Conservation (phyloP, 2,113 vertebrate genomes). For the Muscicapa adusta region DNA sequence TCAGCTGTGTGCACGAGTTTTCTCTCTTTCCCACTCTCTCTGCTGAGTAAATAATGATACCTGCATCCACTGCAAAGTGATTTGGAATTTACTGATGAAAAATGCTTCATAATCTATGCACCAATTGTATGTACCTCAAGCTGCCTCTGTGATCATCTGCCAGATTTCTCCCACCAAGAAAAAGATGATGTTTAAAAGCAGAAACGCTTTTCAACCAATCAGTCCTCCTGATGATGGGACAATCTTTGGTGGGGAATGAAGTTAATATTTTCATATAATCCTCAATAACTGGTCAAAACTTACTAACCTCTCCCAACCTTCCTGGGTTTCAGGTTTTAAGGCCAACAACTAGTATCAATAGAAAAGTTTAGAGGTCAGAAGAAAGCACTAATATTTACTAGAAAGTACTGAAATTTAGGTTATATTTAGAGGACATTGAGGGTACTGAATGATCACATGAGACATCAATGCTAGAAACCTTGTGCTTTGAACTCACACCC, state of each 20-base stretch:
- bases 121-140: background rate
- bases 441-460: background rate
- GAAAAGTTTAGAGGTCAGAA: background rate
- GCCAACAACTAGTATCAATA: background rate
- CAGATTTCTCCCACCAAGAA: background rate
- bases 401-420: background rate
- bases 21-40: background rate
- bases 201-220: background rate
- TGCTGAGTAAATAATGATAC: background rate
- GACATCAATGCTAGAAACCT: background rate
- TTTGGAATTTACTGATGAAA: constrained; percentile 12
- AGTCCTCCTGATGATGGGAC: background rate
- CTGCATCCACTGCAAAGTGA: background rate
- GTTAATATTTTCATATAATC: background rate
- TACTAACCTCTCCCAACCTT: background rate
- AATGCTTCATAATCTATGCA: background rate
- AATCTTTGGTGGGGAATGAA: background rate
- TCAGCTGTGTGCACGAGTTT: background rate
- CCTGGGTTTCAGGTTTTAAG: background rate
- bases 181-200: background rate
- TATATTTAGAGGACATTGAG: background rate
- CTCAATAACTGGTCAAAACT: background rate
- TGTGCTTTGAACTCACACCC: background rate
- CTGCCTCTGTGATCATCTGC: background rate
- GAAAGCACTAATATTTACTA: background rate